phyloP scores from a whole-genome alignment of 2,797 vertebrate species.

The Neolamprologus multifasciatus region DNA sequence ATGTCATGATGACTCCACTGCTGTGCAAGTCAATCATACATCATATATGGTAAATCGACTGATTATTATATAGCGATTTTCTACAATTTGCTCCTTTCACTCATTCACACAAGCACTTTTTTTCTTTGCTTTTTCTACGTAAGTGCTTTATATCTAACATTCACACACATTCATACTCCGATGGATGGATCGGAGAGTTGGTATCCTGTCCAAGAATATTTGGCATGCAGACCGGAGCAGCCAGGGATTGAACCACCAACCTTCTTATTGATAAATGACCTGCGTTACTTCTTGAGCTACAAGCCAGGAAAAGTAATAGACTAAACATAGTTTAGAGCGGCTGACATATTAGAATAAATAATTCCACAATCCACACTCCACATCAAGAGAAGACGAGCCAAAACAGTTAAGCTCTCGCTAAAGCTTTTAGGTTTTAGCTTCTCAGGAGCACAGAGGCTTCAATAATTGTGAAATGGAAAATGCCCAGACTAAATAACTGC shows the following conservation, averaged over 20 bases:
- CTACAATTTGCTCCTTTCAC: neutral
- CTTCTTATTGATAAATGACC: neutral
- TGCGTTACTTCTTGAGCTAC: neutral
- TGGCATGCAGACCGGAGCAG: rapidly evolving
- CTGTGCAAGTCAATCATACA: neutral
- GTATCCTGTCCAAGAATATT: neutral
- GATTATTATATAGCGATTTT: neutral
- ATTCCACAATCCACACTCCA: neutral
- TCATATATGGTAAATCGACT: neutral
- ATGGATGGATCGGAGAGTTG: neutral
- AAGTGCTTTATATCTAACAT: neutral
- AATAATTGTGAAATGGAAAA: neutral
- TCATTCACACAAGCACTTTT: neutral
- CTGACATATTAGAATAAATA: neutral
- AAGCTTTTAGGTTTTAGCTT: neutral
- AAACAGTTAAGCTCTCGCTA: neutral
- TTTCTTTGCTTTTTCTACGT: rapidly evolving
- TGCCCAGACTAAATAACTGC: neutral
- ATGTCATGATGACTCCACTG: neutral
- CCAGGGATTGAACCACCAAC: neutral
- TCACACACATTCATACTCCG: neutral
- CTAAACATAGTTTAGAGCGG: neutral
- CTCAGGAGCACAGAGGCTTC: neutral
- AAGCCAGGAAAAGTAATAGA: neutral
- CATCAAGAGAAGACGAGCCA: neutral